Evolutionary conservation across 2,888 invertebrate species (phyloP).

Genomic region (Drosophila niveifrons): DNA sequence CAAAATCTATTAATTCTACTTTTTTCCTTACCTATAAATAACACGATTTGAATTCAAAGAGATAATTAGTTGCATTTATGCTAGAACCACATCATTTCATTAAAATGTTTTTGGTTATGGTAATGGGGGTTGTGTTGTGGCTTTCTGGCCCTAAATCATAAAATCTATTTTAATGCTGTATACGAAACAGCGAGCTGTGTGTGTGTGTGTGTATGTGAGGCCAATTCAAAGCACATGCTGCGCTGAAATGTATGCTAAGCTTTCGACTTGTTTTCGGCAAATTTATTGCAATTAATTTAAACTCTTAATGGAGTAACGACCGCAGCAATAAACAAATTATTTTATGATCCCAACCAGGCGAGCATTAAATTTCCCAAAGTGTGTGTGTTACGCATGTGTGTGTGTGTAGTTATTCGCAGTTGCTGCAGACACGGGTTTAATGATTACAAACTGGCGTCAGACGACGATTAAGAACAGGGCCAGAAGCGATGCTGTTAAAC

Average conservation of each 20-base stretch:
- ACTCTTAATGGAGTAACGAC: conserved; percentile 71
- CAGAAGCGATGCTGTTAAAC: conserved; percentile 56
- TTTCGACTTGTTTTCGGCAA: conserved; percentile 29
- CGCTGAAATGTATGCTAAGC: conserved; percentile 40
- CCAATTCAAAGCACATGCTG: conserved; percentile 39
- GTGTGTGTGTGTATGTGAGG: background rate
- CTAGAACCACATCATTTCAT: conserved; percentile 30
- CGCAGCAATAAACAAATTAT: conserved; percentile 78
- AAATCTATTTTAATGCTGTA: conserved; percentile 62
- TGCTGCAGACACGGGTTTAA: conserved; percentile 44
- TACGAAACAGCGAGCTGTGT: conserved; percentile 19
- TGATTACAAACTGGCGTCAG: conserved; percentile 70
- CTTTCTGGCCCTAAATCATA: conserved; percentile 67
- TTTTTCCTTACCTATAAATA: background rate
- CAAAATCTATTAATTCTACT: conserved; percentile 1
- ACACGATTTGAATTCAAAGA: conserved; percentile 11
- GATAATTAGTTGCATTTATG: conserved; percentile 42
- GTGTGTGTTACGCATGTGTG: background rate
- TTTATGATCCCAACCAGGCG: conserved; percentile 52
- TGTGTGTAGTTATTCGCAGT: conserved; percentile 23
- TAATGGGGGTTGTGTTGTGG: conserved; percentile 45
- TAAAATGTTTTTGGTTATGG: conserved; percentile 24
- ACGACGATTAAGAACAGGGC: conserved; percentile 45
- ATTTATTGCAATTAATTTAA: conserved; percentile 75
- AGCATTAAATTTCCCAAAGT: conserved; percentile 19